Evolutionary conservation across 2,888 invertebrate genomes (phyloP), one percentile per base, ranked within the genome.

Genomic region (Eurytoma adleriae): DNA sequence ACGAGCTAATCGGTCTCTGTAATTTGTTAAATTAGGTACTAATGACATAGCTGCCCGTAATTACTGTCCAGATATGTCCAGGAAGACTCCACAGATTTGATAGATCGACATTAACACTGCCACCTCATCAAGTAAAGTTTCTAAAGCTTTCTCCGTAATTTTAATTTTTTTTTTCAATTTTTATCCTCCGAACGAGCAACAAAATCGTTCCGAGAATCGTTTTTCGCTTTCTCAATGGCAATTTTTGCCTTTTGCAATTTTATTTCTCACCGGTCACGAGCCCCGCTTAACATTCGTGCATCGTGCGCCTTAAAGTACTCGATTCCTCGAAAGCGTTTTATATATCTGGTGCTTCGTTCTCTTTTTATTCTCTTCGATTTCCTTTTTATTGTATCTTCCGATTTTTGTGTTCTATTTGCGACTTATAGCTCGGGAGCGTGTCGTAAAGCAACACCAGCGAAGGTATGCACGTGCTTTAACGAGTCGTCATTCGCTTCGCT

Each of bases 301-400:
- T 24, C 27, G 27, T 5, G 7, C 20, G 61, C 27, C 30, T 30
- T 62, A 30, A 16, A 30, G 16, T 30, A n/a, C 30, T 13, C 13
- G 40, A 40, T 48, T 64, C 48, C 64, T 64, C 40, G 12, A 40
- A 48, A 40, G 40, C 18, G n/a, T 18, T 48, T 64, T 64, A 64
- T 64, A n/a, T 48, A 16, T 48, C 48, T 40, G 30, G 27, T n/a
- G n/a, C 48, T 54, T 40, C 40, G 18, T 40, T 12, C 18, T 61
- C 64, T 66, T 67, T 62, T 54, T 62, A 62, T 54, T 54, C 62
- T 48, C 27, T 62, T 30, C 72, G 54, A 72, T 72, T 74, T 56
- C 56, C 20, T 48, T 30, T 20, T 48, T 56, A 20, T 20, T 1
- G 18, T 64, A 40, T 54, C 14, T 56, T 64, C 18, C 14, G 2